Evolutionary conservation across 2,888 invertebrate species (phyloP), one percentile per base, ranked within the genome.

Genomic region (Aspidiotus destructor): DNA sequence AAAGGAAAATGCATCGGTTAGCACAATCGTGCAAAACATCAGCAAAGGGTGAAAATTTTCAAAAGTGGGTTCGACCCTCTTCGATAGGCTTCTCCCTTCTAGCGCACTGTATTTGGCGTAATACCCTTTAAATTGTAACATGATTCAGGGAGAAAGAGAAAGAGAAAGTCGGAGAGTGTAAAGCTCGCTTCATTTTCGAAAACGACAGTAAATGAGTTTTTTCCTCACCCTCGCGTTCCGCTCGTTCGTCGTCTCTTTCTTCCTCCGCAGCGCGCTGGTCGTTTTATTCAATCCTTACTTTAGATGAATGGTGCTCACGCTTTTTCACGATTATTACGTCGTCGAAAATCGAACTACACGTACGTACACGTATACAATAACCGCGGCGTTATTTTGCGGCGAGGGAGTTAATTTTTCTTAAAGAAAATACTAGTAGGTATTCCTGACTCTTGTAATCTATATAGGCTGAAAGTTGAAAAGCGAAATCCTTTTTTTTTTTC

Each of bases 111-210:
- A 58, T 65, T 58, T 48, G 13, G 40, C 64, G 44, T 65, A 65
- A 65, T 65, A 58, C 65, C 65, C 57, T 65, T 60, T 65, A 65
- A 65, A 65, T 65, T 65, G 65, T 65, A 65, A 65, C 65, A 65
- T 58, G 57, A 65, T 48, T 44, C 48, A 7, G 44, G n/a, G 40
- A 40, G 58, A 11, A 9, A 44, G 48, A n/a, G 52, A 63, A 16
- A 62, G 62, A 13, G 28, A 40, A 52, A 53, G 13, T n/a, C 8
- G 8, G n/a, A 16, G 52, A 15, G 15, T 10, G 2, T 48, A 48
- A 52, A 62, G 62, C 63, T 17, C 13, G 63, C 41, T 48, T 40
- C 58, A 17, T 65, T 58, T 58, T 57, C 44, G 44, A 65, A 65
- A 58, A 57, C 65, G 44, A 42, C 28, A 41, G 57, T 65, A 58